A percentile compares a stretch with the other conserved stretches of the same genome.
Conservation (phyloP, 2,797 vertebrate genomes). For the Helostoma temminkii region DNA sequence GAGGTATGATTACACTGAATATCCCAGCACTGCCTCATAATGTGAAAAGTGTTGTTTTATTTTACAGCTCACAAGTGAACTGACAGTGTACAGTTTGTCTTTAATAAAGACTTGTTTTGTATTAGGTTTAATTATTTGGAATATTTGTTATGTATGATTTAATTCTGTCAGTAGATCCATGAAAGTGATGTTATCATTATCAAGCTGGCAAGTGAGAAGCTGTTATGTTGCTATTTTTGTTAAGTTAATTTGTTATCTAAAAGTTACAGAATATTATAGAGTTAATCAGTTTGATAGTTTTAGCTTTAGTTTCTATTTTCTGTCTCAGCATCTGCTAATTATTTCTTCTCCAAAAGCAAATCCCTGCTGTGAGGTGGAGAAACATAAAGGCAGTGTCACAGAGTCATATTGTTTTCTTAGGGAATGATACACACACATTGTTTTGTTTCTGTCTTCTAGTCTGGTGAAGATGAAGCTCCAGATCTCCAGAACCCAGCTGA, state of each 20-base stretch:
- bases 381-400: neutral
- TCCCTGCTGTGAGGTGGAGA: neutral
- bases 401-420: neutral
- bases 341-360: neutral
- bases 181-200: neutral
- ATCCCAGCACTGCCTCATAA: neutral
- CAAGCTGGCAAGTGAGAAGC: neutral
- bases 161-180: too few species aligned
- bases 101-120: too few species aligned
- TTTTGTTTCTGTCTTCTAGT: constrained; percentile 44
- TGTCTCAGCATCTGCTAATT: neutral
- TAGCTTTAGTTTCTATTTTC: neutral
- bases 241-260: neutral
- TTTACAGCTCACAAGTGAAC: too few species aligned
- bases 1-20: constrained; percentile 61
- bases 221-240: too few species aligned
- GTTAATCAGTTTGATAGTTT: neutral
- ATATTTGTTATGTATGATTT: neutral
- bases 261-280: neutral
- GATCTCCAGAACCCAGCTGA: constrained; percentile 20
- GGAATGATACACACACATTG: neutral
- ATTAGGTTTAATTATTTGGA: too few species aligned
- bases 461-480: constrained; percentile 40
- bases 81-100: too few species aligned
- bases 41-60: too few species aligned